Evolutionary conservation across 2,888 invertebrate species (phyloP).

Genomic region (Dryobotodes eremita): DNA sequence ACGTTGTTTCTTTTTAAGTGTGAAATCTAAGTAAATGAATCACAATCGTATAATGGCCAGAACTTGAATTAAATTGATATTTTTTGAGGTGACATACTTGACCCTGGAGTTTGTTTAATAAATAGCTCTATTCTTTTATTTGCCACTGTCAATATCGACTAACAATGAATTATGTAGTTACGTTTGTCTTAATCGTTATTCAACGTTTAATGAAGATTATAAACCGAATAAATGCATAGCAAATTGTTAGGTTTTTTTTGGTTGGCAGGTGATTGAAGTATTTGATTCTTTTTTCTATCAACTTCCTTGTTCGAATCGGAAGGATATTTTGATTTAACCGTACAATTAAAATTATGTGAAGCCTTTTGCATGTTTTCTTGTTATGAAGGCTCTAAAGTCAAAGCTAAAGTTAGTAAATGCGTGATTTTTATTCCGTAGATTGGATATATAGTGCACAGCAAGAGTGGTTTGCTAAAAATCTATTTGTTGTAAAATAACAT

Average conservation of each 20-base stretch:
- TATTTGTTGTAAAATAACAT: neutral
- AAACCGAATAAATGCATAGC: conserved; percentile 32
- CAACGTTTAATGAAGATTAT: conserved; percentile 28
- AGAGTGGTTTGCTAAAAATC: neutral
- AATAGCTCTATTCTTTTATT: conserved; percentile 70
- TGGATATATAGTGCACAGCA: neutral
- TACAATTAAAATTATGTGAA: conserved; percentile 6
- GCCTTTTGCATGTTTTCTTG: neutral
- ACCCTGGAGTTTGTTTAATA: conserved; percentile 74
- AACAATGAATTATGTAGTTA: conserved; percentile 31
- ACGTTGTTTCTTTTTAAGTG: conserved; percentile 70
- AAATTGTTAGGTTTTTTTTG: conserved; percentile 17
- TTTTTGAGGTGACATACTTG: conserved; percentile 77
- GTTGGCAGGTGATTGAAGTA: conserved; percentile 24
- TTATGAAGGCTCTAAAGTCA: neutral
- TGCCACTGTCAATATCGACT: conserved; percentile 63
- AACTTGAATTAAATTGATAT: conserved; percentile 71
- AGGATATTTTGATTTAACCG: conserved; percentile 13
- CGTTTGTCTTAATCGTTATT: conserved; percentile 24
- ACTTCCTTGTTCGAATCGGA: conserved; percentile 25
- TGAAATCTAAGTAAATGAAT: conserved; percentile 77
- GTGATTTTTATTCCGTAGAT: neutral
- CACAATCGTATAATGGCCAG: conserved; percentile 69
- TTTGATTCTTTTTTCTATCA: conserved; percentile 9
- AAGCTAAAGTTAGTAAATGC: neutral